Conservation (phyloP, 1,140 invertebrate species). For the Drosophila asahinai region DNA sequence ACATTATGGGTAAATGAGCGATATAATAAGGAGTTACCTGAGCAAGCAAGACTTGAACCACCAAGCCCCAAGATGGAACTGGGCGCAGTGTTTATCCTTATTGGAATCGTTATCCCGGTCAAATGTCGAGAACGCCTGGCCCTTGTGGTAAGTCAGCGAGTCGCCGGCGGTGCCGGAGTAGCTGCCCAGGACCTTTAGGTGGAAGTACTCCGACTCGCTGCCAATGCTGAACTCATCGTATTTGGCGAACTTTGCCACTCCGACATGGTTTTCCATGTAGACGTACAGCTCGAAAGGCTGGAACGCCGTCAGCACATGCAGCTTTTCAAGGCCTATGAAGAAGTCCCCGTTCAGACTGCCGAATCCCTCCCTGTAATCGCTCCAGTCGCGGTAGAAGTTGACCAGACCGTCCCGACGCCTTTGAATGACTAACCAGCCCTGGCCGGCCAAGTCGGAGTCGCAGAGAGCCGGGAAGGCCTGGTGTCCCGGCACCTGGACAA, state of each 20-base stretch:
- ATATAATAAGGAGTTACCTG: constrained; percentile 3
- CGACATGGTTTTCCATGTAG: constrained; percentile 14
- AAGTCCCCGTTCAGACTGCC: constrained; percentile 87
- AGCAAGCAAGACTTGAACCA: constrained; percentile 16
- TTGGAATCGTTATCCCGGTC: constrained; percentile 35
- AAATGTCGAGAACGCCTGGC: constrained; percentile 30
- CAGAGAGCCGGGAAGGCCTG: constrained; percentile 53
- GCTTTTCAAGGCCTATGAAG: constrained; percentile 87
- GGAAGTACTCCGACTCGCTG: constrained; percentile 21
- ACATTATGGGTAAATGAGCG: background rate
- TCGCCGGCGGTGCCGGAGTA: constrained; percentile 42
- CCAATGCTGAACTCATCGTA: constrained; percentile 43
- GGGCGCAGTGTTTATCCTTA: constrained; percentile 11
- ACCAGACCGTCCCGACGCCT: constrained; percentile 87
- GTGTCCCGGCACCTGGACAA: constrained; percentile 23
- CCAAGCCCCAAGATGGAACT: constrained; percentile 28
- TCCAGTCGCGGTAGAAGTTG: constrained; percentile 88
- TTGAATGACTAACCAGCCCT: constrained; percentile 87
- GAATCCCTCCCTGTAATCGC: constrained; percentile 88
- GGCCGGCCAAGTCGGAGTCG: constrained; percentile 77
- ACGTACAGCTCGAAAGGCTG: constrained; percentile 35
- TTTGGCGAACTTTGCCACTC: constrained; percentile 18
- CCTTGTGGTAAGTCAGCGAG: constrained; percentile 19
- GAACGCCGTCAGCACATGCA: constrained; percentile 72
- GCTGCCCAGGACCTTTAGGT: constrained; percentile 17